These are phyloP conservation scores for Ophonus ardosiacus DNA, from an alignment of 2,888 invertebrate species.

Conservation along the genomic window DNA sequence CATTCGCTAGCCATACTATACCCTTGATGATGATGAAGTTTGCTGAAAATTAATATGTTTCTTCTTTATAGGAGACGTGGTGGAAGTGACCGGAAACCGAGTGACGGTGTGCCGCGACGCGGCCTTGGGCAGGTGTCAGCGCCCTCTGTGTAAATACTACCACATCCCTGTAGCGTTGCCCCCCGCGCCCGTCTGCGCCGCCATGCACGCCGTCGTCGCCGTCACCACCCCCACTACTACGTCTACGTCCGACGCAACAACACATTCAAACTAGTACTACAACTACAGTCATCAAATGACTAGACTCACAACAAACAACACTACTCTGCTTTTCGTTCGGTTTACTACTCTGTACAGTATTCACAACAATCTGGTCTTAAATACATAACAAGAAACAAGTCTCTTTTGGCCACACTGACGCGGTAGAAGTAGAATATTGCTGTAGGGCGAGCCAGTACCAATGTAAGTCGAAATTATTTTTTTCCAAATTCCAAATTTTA, in stretches of 20 bases:
- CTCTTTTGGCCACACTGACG: no score
- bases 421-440: no score
- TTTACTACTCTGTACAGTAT: no score
- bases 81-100: slow-evolving; percentile 96
- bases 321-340: no score
- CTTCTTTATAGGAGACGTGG: slow-evolving; percentile 88
- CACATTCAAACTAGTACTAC: not conserved
- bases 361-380: no score
- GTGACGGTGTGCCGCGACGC: slow-evolving; percentile 98
- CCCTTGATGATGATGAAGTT: no score
- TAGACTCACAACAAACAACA: not conserved
- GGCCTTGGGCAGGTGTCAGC: slow-evolving; percentile 94
- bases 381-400: no score
- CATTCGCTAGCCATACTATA: no score
- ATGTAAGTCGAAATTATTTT: no score
- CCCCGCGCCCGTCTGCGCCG: slow-evolving; percentile 87
- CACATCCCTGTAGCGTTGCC: slow-evolving; percentile 95
- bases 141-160: slow-evolving; percentile 97
- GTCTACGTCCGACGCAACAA: not conserved
- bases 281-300: not conserved
- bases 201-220: slow-evolving; percentile 76
- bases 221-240: slow-evolving; percentile 67
- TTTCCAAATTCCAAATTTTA: no score
- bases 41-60: no score
- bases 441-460: no score